A percentile compares a stretch with the other conserved stretches of the same genome.
phyloP scores from a whole-genome alignment of 2,888 invertebrate species.

The Sesamia inferens region DNA sequence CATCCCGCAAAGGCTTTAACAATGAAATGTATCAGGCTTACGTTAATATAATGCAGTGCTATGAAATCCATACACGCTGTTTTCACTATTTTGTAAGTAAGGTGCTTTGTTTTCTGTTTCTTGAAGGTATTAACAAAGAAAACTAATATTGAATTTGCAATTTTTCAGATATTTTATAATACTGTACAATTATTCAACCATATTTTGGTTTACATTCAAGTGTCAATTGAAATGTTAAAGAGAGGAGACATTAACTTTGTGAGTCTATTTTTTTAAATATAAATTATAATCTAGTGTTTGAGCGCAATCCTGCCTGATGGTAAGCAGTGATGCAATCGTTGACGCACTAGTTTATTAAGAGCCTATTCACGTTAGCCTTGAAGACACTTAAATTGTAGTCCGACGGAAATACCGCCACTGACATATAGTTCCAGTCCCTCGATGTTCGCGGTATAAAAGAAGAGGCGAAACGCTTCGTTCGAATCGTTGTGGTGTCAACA shows the following conservation, averaged over 20 bases:
- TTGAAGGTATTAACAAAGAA: background rate
- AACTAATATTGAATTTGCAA: background rate
- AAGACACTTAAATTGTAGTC: no score
- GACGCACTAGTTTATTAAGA: no score
- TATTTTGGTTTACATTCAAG: constrained; percentile 5
- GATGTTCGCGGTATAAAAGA: no score
- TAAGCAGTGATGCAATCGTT: no score
- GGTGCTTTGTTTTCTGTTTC: background rate
- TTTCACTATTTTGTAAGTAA: constrained; percentile 22
- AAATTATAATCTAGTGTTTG: no score
- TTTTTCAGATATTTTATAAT: constrained; percentile 21
- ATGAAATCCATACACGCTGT: constrained; percentile 2
- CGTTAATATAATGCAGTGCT: constrained; percentile 20
- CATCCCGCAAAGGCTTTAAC: background rate
- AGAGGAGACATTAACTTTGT: background rate
- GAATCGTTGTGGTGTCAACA: no score
- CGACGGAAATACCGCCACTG: no score
- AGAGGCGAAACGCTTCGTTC: no score
- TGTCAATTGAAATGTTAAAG: constrained; percentile 11
- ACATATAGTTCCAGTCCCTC: no score
- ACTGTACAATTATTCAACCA: constrained; percentile 4
- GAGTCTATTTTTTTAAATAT: background rate
- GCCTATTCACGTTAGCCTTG: no score
- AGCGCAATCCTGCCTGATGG: no score
- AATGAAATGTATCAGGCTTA: constrained; percentile 12